phyloP scores from a whole-genome alignment of 1,140 invertebrate species.

The Caenorhabditis brenneri region DNA sequence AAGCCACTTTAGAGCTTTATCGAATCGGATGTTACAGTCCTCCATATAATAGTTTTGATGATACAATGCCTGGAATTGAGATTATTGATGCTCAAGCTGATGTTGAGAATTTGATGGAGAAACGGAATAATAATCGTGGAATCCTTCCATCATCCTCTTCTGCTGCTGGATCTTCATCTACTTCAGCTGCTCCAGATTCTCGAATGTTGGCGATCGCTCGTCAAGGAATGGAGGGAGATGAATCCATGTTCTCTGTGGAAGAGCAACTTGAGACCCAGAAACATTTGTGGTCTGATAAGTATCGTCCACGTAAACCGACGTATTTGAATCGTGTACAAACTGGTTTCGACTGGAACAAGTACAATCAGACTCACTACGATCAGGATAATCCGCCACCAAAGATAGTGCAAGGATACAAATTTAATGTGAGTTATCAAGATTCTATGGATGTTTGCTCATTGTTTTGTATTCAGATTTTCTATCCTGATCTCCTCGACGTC shows the following conservation, averaged over 20 bases:
- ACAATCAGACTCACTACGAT: conserved; percentile 96
- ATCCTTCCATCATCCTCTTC: background rate
- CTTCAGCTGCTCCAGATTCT: background rate
- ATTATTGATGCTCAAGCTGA: conserved; percentile 83
- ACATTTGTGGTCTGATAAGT: conserved; percentile 97
- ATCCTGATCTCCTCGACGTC: conserved; percentile 97
- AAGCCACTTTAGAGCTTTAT: conserved; percentile 76
- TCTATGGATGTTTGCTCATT: background rate
- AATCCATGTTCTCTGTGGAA: conserved; percentile 91
- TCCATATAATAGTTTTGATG: conserved; percentile 76
- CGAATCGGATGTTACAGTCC: conserved; percentile 84
- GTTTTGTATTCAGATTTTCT: conserved; percentile 81
- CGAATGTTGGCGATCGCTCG: conserved; percentile 64
- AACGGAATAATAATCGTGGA: conserved; percentile 44
- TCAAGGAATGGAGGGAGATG: conserved; percentile 76
- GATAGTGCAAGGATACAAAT: conserved; percentile 99
- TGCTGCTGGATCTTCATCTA: background rate
- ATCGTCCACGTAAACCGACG: conserved; percentile 91
- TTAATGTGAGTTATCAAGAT: conserved; percentile 81
- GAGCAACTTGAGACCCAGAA: conserved; percentile 72
- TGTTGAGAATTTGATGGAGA: conserved; percentile 74
- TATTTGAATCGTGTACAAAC: conserved; percentile 89
- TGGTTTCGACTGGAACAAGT: conserved; percentile 99
- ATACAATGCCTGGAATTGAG: conserved; percentile 83
- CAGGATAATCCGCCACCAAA: conserved; percentile 99